These are phyloP conservation scores for Parnassius orleans DNA, from an alignment of 2,888 invertebrate species.

Conservation along the genomic window DNA sequence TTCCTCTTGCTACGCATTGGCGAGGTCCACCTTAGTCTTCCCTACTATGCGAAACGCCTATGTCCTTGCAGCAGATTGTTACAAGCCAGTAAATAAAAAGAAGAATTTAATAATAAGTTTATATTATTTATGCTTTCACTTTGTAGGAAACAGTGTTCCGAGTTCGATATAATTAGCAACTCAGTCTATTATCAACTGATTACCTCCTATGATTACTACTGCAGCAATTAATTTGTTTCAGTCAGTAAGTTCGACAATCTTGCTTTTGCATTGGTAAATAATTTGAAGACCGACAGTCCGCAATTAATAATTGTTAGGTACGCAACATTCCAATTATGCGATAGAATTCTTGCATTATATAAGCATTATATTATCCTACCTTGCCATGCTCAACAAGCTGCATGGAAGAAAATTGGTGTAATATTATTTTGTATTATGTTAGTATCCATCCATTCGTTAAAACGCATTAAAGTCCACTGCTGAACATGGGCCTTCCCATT, in stretches of 20 bases:
- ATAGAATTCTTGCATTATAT: conserved; percentile 30
- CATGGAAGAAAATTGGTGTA: conserved; percentile 3
- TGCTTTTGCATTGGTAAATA: conserved; percentile 11
- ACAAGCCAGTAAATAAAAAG: no score
- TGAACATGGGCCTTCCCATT: no score
- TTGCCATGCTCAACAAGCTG: conserved; percentile 31
- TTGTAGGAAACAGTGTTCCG: neutral
- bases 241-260: conserved; percentile 6
- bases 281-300: conserved; percentile 17
- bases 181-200: neutral
- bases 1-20: no score
- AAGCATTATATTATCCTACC: conserved; percentile 16
- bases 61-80: no score
- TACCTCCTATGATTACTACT: conserved; percentile 4
- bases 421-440: no score
- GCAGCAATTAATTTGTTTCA: conserved; percentile 19
- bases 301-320: conserved; percentile 25
- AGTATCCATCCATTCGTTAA: no score
- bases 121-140: no score
- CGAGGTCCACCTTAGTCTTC: no score
- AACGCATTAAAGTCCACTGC: no score
- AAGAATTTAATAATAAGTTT: no score
- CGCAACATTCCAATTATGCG: conserved; percentile 24
- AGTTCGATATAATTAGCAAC: neutral
- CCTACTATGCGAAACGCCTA: no score